These are phyloP conservation scores for Zele albiditarsus DNA, from an alignment of 2,888 invertebrate species.

Conservation along the genomic window DNA sequence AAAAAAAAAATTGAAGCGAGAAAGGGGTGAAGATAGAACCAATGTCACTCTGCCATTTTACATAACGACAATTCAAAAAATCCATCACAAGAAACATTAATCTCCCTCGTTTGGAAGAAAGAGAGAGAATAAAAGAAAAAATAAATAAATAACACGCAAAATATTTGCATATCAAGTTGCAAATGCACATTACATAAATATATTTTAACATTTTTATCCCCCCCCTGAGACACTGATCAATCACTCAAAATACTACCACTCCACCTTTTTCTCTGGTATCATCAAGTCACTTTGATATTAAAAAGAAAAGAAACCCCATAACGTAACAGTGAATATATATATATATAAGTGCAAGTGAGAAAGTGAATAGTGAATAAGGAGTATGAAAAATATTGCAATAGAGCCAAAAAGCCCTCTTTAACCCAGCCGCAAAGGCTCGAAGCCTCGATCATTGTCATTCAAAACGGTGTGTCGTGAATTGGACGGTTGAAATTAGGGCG, in stretches of 20 bases:
- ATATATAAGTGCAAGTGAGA: neutral
- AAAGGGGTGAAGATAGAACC: conserved; percentile 14
- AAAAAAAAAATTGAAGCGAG: neutral
- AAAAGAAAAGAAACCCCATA: neutral
- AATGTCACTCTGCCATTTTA: neutral
- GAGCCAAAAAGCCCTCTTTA: conserved; percentile 27
- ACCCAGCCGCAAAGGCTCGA: conserved; percentile 34
- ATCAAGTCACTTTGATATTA: conserved; percentile 37
- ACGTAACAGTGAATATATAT: conserved; percentile 14
- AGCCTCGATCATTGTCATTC: conserved; percentile 67
- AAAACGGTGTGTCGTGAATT: conserved; percentile 57
- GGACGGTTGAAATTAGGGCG: conserved; percentile 69
- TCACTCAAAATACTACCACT: conserved; percentile 37
- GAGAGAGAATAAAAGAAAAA: neutral
- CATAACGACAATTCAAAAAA: conserved; percentile 22
- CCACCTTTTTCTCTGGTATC: conserved; percentile 54
- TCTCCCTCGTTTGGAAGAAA: conserved; percentile 59
- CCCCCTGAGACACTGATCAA: conserved; percentile 40
- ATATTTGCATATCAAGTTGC: conserved; percentile 72
- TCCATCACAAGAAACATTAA: conserved; percentile 61
- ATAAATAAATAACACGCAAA: conserved; percentile 59
- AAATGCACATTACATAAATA: conserved; percentile 38
- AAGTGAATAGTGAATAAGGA: neutral
- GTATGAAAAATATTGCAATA: neutral
- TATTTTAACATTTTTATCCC: conserved; percentile 24